Evolutionary conservation across 2,797 vertebrate genomes (phyloP), one percentile per base, ranked within the genome.

Genomic region (Morus bassanus): DNA sequence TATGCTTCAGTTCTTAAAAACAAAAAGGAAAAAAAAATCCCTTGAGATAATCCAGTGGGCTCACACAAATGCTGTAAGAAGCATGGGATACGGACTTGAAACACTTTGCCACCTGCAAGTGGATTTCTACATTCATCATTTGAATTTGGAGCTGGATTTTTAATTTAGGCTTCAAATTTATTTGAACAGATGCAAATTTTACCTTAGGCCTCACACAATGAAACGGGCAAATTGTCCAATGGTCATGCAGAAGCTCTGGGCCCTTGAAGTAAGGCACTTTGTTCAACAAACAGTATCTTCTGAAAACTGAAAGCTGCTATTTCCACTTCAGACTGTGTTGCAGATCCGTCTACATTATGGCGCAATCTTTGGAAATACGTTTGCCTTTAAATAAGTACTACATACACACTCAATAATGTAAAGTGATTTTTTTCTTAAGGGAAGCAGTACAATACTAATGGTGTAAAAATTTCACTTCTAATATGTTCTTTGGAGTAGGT

Each of bases 331-430:
- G 63, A 41, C 17, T 37, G 17, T 33, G 6, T 33, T 85, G 70
- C 39, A 41, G 74, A 69, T 59, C 59, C 0, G 0, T 22, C 43
- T 57, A 3, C 23, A 17, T 31, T 68, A 56, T 6, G 28, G 30
- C 41, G 54, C 30, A 74, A 37, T 27, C 60, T 91, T 50, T 92
- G 68, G 65, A 68, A 85, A 83, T 33, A 61, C 0, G 4, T 64
- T 28, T 80, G 35, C 25, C 39, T 74, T 91, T 45, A 80, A 77
- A 15, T 51, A 72, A 60, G 54, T 80, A 64, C 18, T 67, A 30
- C 12, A 25, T 25, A 59, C 14, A 46, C 0, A 1, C 8, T 46
- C n/a, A 61, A 11, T 16, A 92, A 73, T 16, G 51, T 31, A 77
- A 84, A 76, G 13, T n/a, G 28, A 41, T 59, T 82, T 84, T 82